These are phyloP conservation scores for Mythimna pallens DNA, from an alignment of 2,888 invertebrate genomes.

Conservation along the genomic window DNA sequence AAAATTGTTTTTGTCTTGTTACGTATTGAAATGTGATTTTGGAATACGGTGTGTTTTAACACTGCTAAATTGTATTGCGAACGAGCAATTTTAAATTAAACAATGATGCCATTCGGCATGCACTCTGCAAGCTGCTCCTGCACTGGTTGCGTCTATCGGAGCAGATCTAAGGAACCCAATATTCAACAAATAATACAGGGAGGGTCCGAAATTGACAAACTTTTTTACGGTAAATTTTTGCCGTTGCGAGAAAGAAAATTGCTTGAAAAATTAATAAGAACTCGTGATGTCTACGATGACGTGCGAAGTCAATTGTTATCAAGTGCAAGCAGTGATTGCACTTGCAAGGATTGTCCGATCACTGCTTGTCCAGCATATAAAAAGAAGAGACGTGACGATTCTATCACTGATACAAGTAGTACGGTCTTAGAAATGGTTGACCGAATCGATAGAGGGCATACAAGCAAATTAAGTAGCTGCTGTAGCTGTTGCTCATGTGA, in stretches of 20 bases:
- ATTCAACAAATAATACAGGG: constrained; percentile 51
- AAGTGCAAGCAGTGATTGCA: constrained; percentile 56
- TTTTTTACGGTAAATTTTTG: constrained; percentile 73
- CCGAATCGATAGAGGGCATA: constrained; percentile 72
- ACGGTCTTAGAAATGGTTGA: constrained; percentile 67
- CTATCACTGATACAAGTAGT: constrained; percentile 56
- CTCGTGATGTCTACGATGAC: constrained; percentile 75
- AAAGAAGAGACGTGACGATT: constrained; percentile 48
- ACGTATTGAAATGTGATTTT: constrained; percentile 32
- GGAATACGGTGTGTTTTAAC: constrained; percentile 42
- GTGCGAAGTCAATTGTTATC: constrained; percentile 71
- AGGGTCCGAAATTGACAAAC: constrained; percentile 69
- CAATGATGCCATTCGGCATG: constrained; percentile 43
- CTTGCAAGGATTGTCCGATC: too few relatives aligned
- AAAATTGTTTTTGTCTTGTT: constrained; percentile 46
- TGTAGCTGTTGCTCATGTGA: constrained; percentile 71
- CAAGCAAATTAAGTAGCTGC: constrained; percentile 65
- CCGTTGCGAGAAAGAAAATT: constrained; percentile 75
- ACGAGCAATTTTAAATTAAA: constrained; percentile 24
- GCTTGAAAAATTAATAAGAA: constrained; percentile 73
- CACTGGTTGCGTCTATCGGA: constrained; percentile 67
- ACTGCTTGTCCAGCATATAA: constrained; percentile 30
- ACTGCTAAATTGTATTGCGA: constrained; percentile 31
- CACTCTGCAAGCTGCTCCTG: constrained; percentile 66
- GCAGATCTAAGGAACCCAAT: constrained; percentile 47